Conservation (phyloP, 2,113 vertebrate species). For the Callaeas wilsoni region DNA sequence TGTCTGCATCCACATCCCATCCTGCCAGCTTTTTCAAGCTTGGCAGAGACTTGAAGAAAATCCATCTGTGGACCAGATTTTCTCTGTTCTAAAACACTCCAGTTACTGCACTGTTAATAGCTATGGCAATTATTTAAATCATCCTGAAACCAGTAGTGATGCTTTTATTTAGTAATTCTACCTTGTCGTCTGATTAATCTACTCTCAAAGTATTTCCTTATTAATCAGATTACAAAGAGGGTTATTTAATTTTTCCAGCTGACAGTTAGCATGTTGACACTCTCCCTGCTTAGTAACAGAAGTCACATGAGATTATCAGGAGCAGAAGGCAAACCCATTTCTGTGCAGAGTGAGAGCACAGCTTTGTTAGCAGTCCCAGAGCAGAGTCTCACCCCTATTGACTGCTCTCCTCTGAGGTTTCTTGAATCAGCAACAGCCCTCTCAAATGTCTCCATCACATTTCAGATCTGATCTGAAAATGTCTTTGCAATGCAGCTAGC, state of each 20-base stretch:
- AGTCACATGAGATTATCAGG: conserved; percentile 16
- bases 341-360: background rate
- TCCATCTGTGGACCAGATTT: background rate
- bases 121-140: background rate
- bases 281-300: conserved; percentile 20
- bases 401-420: background rate
- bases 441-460: conserved; percentile 10
- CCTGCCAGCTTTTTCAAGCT: background rate
- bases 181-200: background rate
- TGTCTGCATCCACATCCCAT: background rate
- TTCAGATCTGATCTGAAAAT: conserved; percentile 6
- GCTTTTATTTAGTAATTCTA: background rate
- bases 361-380: background rate
- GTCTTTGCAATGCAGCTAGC: background rate
- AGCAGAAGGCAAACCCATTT: conserved; percentile 6
- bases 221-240: background rate
- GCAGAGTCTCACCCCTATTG: background rate
- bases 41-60: background rate
- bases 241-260: conserved; percentile 32
- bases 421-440: background rate
- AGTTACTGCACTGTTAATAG: background rate
- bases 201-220: conserved; percentile 1
- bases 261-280: conserved; percentile 7
- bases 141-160: background rate
- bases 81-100: background rate